Base-by-base conservation (phyloP, 2,113 vertebrate genomes). In the Lampris megalopsis region DNA sequence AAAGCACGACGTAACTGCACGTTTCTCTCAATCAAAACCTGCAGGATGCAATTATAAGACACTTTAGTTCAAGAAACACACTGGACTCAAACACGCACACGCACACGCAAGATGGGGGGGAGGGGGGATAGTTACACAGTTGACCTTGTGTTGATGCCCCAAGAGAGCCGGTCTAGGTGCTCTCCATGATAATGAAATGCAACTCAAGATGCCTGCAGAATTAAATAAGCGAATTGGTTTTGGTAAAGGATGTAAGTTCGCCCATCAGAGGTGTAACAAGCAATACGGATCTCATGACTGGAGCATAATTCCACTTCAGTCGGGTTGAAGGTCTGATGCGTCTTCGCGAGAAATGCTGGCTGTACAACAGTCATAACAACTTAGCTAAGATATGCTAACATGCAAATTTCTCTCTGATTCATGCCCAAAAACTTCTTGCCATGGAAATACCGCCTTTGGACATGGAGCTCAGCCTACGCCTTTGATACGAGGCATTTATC, bases 1-100 rank as follows among this genome's bases (percentile, higher is more conserved):
- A 74, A 77, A 76, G 64, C 7, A n/a, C 79, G 86, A 80, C 70
- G 76, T 86, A 79, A 82, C 73, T 74, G 72, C 48, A 9, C 59
- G 40, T 56, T 11, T 63, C 24, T 80, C 50, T 68, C 62, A 52
- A 60, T 70, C 52, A 70, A 71, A 82, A 80, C 40, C 60, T 67
- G 2, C 7, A 43, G 42, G 7, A 40, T 68, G 52, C 64, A 1
- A 5, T 47, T 0, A 38, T 7, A 1, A 54, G 74, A 54, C 35
- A 45, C 43, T 78, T 38, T 7, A 2, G 5, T 36, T 43, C 37
- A 10, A 5, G 13, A 63, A 2, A 68, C 45, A 45, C 43, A 5
- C 43, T 4, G 2, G 43, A 45, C 24, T 24, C 24, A 24, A 24
- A 24, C 24, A 24, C 24, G 24, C 24, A 24, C 24, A 24, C 24